These are phyloP conservation scores for Hirtodrosophila trivittata DNA, from an alignment of 2,888 invertebrate species.

Conservation along the genomic window DNA sequence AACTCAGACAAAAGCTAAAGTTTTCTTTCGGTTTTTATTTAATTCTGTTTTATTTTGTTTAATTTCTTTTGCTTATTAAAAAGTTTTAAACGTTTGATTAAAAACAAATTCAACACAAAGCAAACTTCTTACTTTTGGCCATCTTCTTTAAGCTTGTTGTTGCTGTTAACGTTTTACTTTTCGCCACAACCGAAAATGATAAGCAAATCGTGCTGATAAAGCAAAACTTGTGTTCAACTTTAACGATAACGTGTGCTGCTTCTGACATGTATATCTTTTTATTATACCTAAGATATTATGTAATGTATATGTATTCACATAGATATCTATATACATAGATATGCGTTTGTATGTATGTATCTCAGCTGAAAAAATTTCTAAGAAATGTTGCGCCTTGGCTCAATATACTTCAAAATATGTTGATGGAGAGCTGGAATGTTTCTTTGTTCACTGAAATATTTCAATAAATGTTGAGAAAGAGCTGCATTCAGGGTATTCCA, in stretches of 20 bases:
- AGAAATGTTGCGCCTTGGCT: not conserved
- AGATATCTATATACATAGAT: not conserved
- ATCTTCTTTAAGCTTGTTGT: conserved; percentile 2
- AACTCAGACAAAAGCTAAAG: conserved; percentile 8
- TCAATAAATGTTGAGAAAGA: conserved; percentile 5
- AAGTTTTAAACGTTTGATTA: conserved; percentile 77
- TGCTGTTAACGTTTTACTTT: not conserved
- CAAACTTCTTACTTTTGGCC: conserved; percentile 24
- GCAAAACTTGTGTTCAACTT: too few relatives aligned
- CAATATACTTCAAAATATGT: too few relatives aligned
- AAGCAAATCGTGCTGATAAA: not conserved
- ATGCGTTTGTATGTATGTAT: too few relatives aligned
- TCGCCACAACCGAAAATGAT: not conserved
- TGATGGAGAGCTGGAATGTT: conserved; percentile 1
- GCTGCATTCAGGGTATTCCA: not conserved
- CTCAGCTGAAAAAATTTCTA: not conserved
- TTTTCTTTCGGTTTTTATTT: conserved; percentile 10
- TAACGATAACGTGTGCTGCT: not conserved
- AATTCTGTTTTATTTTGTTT: conserved; percentile 20
- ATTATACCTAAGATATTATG: conserved; percentile 23
- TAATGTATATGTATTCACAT: conserved; percentile 11
- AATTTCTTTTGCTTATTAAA: conserved; percentile 61
- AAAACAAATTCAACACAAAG: conserved; percentile 63
- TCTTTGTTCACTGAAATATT: conserved; percentile 7
- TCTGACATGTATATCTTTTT: not conserved